phyloP scores from a whole-genome alignment of 92 coral and sea anemone genomes.

The Micromussa lordhowensis region DNA sequence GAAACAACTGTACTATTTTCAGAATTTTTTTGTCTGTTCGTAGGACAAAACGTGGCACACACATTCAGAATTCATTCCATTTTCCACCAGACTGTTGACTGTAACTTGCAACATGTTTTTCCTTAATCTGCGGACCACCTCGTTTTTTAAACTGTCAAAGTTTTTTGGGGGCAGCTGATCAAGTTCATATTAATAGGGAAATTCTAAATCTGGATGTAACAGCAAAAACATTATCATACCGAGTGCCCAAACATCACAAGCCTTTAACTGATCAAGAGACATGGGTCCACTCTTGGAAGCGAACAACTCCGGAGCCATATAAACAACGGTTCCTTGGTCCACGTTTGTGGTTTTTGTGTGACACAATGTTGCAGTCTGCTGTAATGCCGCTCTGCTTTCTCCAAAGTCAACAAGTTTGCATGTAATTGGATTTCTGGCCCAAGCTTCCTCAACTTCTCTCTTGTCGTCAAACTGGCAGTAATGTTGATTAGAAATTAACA shows the following conservation, averaged over 20 bases:
- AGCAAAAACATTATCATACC: constrained; percentile 45
- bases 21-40: constrained; percentile 15
- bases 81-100: no score
- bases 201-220: constrained; percentile 41
- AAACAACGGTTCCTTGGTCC: constrained; percentile 54
- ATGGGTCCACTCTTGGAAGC: not conserved
- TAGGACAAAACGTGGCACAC: constrained; percentile 20
- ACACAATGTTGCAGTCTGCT: constrained; percentile 51
- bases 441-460: no score
- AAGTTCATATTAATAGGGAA: constrained; percentile 15
- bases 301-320: constrained; percentile 57
- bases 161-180: constrained; percentile 17
- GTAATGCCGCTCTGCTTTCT: constrained; percentile 27
- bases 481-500: constrained; percentile 24
- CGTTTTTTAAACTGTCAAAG: constrained; percentile 1
- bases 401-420: constrained; percentile 55
- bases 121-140: constrained; percentile 12
- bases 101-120: not conserved
- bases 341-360: constrained; percentile 53
- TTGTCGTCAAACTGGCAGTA: constrained; percentile 13
- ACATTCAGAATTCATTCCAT: no score
- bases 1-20: constrained; percentile 22
- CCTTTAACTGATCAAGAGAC: constrained; percentile 35
- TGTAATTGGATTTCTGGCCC: constrained; percentile 14
- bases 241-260: constrained; percentile 36